Conservation (phyloP, 2,797 vertebrate species). For the Falco novaeseelandiae region DNA sequence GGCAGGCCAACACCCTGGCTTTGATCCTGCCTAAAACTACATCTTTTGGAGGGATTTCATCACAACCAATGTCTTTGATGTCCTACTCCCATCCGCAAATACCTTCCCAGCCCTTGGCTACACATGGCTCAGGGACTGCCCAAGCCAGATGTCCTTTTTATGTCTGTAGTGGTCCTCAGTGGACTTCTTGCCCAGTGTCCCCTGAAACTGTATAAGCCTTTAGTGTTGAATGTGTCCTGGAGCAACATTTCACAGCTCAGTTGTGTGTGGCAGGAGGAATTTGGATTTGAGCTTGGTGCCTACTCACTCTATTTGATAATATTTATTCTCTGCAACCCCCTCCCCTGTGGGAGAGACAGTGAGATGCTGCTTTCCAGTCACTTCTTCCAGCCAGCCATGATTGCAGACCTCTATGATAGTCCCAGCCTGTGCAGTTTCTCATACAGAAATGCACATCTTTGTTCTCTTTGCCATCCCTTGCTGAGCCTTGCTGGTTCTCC, state of each 20-base stretch:
- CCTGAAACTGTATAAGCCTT: neutral
- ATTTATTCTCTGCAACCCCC: neutral
- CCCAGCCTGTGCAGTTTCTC: neutral
- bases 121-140: neutral
- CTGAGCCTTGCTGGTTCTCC: neutral
- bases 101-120: neutral
- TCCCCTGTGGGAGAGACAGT: neutral
- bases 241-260: neutral
- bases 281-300: neutral
- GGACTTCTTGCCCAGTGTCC: neutral
- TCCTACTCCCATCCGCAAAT: neutral
- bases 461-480: neutral
- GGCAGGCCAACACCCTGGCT: neutral
- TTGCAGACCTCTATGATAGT: neutral
- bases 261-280: neutral
- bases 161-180: neutral
- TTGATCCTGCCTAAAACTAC: conserved; percentile 12
- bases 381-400: neutral
- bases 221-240: neutral
- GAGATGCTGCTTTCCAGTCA: neutral
- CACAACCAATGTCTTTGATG: neutral
- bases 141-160: neutral
- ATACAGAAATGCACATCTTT: neutral
- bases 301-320: neutral
- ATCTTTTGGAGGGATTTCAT: neutral